phyloP scores from a whole-genome alignment of 2,888 invertebrate genomes.

The Coronaproctus castanopsis region DNA sequence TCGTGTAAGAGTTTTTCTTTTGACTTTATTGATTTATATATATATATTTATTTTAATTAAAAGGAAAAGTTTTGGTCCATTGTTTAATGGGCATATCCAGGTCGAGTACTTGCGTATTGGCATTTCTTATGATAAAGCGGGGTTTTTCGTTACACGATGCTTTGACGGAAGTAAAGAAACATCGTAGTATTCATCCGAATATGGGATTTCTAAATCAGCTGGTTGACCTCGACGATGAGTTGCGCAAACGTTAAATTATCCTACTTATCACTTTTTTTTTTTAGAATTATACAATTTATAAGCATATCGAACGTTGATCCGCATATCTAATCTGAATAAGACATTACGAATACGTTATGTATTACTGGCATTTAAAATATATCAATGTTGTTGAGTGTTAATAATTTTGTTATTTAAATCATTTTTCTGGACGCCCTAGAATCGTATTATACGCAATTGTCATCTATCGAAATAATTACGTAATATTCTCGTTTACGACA shows the following conservation, averaged over 20 bases:
- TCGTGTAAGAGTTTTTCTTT: too few relatives aligned
- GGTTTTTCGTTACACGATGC: slow-evolving; percentile 54
- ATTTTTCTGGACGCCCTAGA: too few relatives aligned
- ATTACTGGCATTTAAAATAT: too few relatives aligned
- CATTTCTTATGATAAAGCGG: slow-evolving; percentile 59
- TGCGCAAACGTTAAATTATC: neutral
- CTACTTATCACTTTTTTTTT: neutral
- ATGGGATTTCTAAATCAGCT: slow-evolving; percentile 59
- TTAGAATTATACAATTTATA: neutral
- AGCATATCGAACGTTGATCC: too few relatives aligned
- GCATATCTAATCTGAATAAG: too few relatives aligned
- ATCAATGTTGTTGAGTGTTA: too few relatives aligned
- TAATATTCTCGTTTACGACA: too few relatives aligned
- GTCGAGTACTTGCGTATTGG: slow-evolving; percentile 58
- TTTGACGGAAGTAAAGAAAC: slow-evolving; percentile 43
- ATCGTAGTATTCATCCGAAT: slow-evolving; percentile 56
- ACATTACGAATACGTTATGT: too few relatives aligned
- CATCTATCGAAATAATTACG: too few relatives aligned
- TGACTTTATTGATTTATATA: neutral
- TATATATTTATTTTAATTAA: neutral
- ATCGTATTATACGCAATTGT: too few relatives aligned
- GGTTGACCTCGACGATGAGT: slow-evolving; percentile 38
- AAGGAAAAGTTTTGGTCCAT: slow-evolving; percentile 59
- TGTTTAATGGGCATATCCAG: slow-evolving; percentile 65
- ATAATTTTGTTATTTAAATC: too few relatives aligned